These are phyloP conservation scores for Gymnothorax reevesii DNA, from an alignment of 2,797 vertebrate species.

Conservation along the genomic window DNA sequence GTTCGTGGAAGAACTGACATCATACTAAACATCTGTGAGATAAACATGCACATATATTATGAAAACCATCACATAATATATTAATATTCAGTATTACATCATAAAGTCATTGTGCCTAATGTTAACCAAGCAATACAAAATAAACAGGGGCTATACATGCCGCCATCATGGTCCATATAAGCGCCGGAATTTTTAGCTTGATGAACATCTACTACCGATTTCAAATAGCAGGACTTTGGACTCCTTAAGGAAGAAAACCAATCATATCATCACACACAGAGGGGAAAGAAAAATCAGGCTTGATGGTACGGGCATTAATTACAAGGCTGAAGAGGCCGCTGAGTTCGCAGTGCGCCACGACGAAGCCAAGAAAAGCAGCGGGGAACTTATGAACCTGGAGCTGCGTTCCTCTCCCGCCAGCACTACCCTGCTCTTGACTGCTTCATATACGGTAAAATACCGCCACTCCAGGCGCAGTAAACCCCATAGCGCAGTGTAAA, in stretches of 20 bases:
- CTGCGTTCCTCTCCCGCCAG: conserved; percentile 25
- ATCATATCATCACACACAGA: conserved; percentile 62
- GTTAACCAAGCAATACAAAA: conserved; percentile 18
- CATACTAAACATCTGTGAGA: conserved; percentile 37
- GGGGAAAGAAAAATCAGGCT: conserved; percentile 53
- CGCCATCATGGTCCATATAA: background rate
- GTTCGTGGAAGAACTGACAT: conserved; percentile 64
- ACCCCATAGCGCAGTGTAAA: background rate
- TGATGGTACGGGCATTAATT: conserved; percentile 63
- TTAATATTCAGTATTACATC: too few relatives aligned
- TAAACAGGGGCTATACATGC: conserved; percentile 12
- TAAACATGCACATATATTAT: conserved; percentile 38
- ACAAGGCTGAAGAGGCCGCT: conserved; percentile 50
- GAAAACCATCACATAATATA: conserved; percentile 54
- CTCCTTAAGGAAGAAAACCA: conserved; percentile 53
- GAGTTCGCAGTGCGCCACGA: conserved; percentile 45
- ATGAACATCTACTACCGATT: background rate
- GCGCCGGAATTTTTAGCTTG: background rate
- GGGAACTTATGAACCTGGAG: conserved; percentile 57
- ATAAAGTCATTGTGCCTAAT: conserved; percentile 25
- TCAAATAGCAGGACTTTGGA: conserved; percentile 9
- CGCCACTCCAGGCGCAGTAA: conserved; percentile 42
- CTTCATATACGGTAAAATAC: too few relatives aligned
- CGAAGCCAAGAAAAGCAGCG: conserved; percentile 52
- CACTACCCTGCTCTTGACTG: background rate